Evolutionary conservation across 2,888 invertebrate genomes (phyloP).

Genomic region (Sphaerophoria taeniata): DNA sequence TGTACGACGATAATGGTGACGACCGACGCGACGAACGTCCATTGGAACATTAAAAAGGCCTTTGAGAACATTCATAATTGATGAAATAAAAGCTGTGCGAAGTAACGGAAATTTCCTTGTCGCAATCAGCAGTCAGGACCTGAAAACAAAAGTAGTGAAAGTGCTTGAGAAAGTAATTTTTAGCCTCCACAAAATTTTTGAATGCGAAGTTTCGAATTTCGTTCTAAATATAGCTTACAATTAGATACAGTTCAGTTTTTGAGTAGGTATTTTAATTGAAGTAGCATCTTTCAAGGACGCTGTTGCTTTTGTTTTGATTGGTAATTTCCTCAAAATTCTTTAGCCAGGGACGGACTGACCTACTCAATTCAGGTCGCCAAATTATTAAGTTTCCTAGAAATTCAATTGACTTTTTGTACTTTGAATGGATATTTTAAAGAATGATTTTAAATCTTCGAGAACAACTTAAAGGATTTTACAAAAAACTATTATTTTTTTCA

Average conservation of each 20-base stretch:
- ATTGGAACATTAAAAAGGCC: conserved; percentile 29
- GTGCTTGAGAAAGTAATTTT: neutral
- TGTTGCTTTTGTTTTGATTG: too few relatives aligned
- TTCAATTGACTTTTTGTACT: too few relatives aligned
- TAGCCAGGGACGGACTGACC: too few relatives aligned
- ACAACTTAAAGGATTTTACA: too few relatives aligned
- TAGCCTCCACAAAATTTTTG: neutral
- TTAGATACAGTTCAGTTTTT: neutral
- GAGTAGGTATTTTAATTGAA: neutral
- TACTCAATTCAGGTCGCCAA: too few relatives aligned
- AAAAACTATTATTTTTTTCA: too few relatives aligned
- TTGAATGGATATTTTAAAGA: too few relatives aligned
- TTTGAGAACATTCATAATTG: conserved; percentile 48
- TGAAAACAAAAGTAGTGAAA: neutral
- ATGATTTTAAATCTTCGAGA: too few relatives aligned
- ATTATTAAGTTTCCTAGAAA: too few relatives aligned
- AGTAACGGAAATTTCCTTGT: neutral
- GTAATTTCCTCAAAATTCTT: too few relatives aligned
- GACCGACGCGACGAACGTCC: too few relatives aligned
- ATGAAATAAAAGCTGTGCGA: neutral
- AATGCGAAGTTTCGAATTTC: neutral
- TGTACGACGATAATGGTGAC: too few relatives aligned
- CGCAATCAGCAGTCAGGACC: neutral
- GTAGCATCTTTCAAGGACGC: neutral
- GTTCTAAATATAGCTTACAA: neutral